Evolutionary conservation across 2,888 invertebrate species (phyloP).

Genomic region (Nomada goodeniana): DNA sequence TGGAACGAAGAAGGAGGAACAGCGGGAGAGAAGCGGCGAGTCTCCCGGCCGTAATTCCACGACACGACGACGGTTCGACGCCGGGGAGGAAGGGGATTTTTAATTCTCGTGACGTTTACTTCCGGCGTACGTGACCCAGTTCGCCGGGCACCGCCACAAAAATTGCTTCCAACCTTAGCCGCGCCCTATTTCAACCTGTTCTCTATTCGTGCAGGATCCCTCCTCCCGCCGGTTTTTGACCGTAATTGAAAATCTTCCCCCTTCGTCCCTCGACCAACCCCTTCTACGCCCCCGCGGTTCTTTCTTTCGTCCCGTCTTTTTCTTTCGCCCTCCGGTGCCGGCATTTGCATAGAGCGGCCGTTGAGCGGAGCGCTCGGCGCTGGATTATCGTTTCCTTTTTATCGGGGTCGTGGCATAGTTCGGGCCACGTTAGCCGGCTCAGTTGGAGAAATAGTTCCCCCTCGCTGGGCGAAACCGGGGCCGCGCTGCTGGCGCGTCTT

Average conservation of each 20-base stretch:
- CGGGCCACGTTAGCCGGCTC: constrained; percentile 47
- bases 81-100: constrained; percentile 42
- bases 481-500: neutral
- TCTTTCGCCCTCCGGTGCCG: constrained; percentile 14
- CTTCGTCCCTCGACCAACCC: neutral
- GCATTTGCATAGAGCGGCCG: constrained; percentile 49
- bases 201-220: constrained; percentile 52
- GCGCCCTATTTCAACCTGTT: constrained; percentile 44
- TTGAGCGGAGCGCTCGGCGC: constrained; percentile 41
- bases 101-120: constrained; percentile 68
- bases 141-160: constrained; percentile 50
- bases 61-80: constrained; percentile 28
- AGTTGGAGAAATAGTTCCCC: constrained; percentile 46
- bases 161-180: constrained; percentile 53
- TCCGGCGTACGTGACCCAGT: constrained; percentile 70
- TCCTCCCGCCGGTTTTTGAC: constrained; percentile 41
- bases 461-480: constrained; percentile 1
- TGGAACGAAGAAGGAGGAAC: constrained; percentile 14
- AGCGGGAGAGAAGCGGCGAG: constrained; percentile 18
- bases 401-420: constrained; percentile 61
- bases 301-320: neutral
- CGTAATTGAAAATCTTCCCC: constrained; percentile 70
- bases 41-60: constrained; percentile 51
- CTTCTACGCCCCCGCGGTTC: neutral
- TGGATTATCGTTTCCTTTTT: constrained; percentile 65